A percentile compares a stretch with the other conserved stretches of the same genome.
Evolutionary conservation across 2,113 vertebrate genomes (phyloP).

Genomic region (Aldabrachelys gigantea): DNA sequence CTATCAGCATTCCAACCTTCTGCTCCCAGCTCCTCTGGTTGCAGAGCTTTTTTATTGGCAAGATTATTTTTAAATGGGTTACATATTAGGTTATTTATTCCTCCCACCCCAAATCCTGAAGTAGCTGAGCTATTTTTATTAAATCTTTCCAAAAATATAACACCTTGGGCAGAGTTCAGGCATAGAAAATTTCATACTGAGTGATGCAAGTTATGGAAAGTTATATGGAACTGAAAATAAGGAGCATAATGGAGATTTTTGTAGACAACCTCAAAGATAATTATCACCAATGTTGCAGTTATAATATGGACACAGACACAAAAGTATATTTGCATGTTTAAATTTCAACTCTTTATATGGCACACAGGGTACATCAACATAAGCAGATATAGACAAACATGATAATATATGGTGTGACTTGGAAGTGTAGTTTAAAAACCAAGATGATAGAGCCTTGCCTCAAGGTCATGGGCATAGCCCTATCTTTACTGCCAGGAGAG

Average conservation of each 20-base stretch:
- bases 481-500: not conserved
- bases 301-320: not conserved
- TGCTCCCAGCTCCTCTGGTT: not conserved
- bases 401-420: not conserved
- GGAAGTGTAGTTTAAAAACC: not conserved
- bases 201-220: not conserved
- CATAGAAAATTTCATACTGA: not conserved
- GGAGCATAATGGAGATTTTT: not conserved
- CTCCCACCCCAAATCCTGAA: not conserved
- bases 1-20: not conserved
- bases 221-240: not conserved
- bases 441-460: not conserved
- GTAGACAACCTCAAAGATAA: too few relatives aligned
- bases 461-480: not conserved
- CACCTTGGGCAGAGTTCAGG: not conserved
- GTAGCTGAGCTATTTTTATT: too few relatives aligned
- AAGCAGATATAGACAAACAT: not conserved
- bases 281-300: too few relatives aligned
- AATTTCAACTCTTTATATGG: not conserved
- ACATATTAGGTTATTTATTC: not conserved
- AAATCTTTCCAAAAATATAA: too few relatives aligned
- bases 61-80: not conserved
- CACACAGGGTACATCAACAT: not conserved
- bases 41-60: not conserved
- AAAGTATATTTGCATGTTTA: not conserved